Evolutionary conservation across 2,888 invertebrate genomes (phyloP).

Genomic region (Tinea pellionella): DNA sequence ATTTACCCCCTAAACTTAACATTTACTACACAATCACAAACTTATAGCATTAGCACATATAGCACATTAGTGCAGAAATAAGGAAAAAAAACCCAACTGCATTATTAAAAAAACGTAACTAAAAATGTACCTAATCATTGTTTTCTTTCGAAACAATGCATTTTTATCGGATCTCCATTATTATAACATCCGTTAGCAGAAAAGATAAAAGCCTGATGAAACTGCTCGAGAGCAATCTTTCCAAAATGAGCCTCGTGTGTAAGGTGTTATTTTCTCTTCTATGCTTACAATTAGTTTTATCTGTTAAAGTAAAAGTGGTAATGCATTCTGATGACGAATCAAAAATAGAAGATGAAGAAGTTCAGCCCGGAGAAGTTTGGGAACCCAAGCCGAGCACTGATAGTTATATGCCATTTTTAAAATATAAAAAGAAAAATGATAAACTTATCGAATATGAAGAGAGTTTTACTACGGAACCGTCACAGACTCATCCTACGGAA

Average conservation of each 20-base stretch:
- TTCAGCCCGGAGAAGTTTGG: conserved; percentile 30
- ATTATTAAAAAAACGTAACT: too few relatives aligned
- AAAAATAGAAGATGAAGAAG: conserved; percentile 39
- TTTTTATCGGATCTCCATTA: not conserved
- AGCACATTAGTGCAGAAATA: not conserved
- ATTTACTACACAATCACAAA: too few relatives aligned
- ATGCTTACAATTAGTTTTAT: conserved; percentile 29
- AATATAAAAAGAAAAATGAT: conserved; percentile 25
- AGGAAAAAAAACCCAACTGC: too few relatives aligned
- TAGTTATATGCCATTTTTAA: conserved; percentile 41
- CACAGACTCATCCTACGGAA: conserved; percentile 48
- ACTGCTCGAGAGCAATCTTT: not conserved
- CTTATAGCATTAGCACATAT: too few relatives aligned
- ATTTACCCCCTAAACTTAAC: not conserved
- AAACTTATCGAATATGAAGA: conserved; percentile 35
- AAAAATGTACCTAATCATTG: not conserved
- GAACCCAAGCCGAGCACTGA: conserved; percentile 29
- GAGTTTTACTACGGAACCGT: conserved; percentile 30
- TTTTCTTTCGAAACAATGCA: not conserved
- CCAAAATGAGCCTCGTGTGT: not conserved
- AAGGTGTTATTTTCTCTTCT: conserved; percentile 23
- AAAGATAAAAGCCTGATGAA: not conserved
- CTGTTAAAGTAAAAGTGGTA: conserved; percentile 54
- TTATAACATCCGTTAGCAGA: conserved; percentile 5
- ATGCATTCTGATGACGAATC: conserved; percentile 55